A percentile compares a stretch with the other conserved stretches of the same genome.
Conservation (phyloP, 2,888 invertebrate species). For the Xylocampa areola region DNA sequence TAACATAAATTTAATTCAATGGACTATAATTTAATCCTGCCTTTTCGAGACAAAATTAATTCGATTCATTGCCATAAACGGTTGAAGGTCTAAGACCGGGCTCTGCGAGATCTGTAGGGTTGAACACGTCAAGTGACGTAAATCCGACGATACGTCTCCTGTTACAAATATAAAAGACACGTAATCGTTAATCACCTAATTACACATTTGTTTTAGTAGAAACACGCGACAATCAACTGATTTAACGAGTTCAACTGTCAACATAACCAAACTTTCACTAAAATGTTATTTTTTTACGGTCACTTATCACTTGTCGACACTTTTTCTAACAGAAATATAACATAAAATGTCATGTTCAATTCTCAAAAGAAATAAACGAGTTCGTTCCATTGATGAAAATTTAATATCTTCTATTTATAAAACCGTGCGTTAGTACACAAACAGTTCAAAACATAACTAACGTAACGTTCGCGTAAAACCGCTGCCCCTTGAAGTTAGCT, state of each 20-base stretch:
- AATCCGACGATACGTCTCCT: constrained; percentile 14
- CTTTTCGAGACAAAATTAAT: constrained; percentile 49
- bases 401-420: constrained; percentile 57
- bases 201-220: constrained; percentile 39
- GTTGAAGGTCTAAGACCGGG: constrained; percentile 66
- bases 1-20: constrained; percentile 38
- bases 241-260: constrained; percentile 72
- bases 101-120: constrained; percentile 67
- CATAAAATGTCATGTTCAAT: constrained; percentile 25
- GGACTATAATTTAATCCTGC: constrained; percentile 33
- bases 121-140: constrained; percentile 33
- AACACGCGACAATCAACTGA: constrained; percentile 40
- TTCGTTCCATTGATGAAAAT: constrained; percentile 74
- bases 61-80: constrained; percentile 53
- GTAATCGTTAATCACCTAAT: constrained; percentile 48
- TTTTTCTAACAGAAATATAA: constrained; percentile 40
- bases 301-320: constrained; percentile 48
- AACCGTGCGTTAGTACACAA: constrained; percentile 60
- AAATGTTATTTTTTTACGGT: constrained; percentile 26
- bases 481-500: constrained; percentile 76
- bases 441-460: constrained; percentile 83
- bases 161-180: constrained; percentile 19
- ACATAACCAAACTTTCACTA: constrained; percentile 84
- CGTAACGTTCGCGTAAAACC: constrained; percentile 80
- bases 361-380: constrained; percentile 47